These are phyloP conservation scores for Tachina grossa DNA, from an alignment of 2,888 invertebrate species.

Conservation along the genomic window DNA sequence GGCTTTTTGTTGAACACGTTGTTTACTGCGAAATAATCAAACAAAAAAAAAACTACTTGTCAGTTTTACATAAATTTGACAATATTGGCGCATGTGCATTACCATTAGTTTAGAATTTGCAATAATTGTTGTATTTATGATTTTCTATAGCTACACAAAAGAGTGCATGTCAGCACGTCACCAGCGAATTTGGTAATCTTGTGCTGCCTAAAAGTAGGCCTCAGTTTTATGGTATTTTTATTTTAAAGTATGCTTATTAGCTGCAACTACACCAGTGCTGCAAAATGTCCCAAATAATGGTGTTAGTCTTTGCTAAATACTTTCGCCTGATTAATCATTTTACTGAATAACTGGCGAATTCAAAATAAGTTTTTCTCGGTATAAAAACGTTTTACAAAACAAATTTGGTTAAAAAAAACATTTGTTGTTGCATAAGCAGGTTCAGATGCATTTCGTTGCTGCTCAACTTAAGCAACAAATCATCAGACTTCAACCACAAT, in stretches of 20 bases:
- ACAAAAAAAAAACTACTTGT: constrained; percentile 34
- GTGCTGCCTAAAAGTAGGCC: neutral
- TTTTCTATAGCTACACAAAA: constrained; percentile 15
- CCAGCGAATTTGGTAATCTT: neutral
- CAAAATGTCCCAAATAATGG: neutral
- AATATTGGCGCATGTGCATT: constrained; percentile 62
- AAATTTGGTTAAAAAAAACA: no score
- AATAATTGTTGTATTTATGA: neutral
- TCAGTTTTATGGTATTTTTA: no score
- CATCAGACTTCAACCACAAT: no score
- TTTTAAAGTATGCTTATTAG: no score
- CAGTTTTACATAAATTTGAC: constrained; percentile 57
- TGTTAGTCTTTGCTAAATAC: neutral
- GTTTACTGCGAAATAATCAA: constrained; percentile 18
- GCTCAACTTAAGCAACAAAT: no score
- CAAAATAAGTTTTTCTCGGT: no score
- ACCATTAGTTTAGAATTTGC: constrained; percentile 37
- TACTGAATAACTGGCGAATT: neutral
- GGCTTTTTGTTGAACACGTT: constrained; percentile 53
- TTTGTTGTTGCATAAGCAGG: no score
- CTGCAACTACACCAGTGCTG: neutral
- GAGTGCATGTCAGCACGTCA: neutral
- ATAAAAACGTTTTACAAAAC: no score
- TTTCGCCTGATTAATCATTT: neutral
- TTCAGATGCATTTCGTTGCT: no score